Evolutionary conservation across 1,140 invertebrate species (phyloP), one percentile per base, ranked within the genome.

Genomic region (Plutomurus gul): DNA sequence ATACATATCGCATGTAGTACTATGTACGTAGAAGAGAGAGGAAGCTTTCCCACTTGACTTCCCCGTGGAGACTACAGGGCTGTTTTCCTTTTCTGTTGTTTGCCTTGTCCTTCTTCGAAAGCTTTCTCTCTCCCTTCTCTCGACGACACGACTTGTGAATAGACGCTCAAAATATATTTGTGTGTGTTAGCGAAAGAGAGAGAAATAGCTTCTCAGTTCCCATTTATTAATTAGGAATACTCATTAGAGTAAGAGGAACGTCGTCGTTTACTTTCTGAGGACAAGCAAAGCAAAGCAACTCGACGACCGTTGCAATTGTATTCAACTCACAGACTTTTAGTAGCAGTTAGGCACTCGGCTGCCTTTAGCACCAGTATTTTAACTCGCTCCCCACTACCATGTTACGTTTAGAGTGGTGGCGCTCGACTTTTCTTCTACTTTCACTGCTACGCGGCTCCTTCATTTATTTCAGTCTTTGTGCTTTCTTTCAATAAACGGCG

Each of bases 231-330:
- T 78, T 78, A 78, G 65, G 70, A 39, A 39, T 60, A 51, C 40
- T 78, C 76, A 73, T 78, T 78, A 78, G 76, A 25, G 60, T 78
- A 78, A 78, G 76, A 78, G 76, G 76, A 30, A 60, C 56, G 56
- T 65, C 56, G 56, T 65, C 56, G 56, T 65, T 30, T n/a, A 18
- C 25, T 27, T 18, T 7, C 27, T 65, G 10, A 77, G 40, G 51
- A 22, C n/a, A n/a, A 70, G 25, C 75, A 47, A 16, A 40, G 20
- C 51, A 27, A 4, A 22, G 75, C n/a, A 30, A 37, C 33, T 1
- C 33, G 30, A 39, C 36, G 1, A 73, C 7, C 8, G 11, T 18
- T 43, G 39, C 51, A 56, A 56, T 27, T 30, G 51, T 65, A 11
- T n/a, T 33, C 51, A 30, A 65, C 22, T 30, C 56, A 39, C 6